Base-by-base conservation (phyloP, 2,888 invertebrate species). In the Brachyopa scutellaris region DNA sequence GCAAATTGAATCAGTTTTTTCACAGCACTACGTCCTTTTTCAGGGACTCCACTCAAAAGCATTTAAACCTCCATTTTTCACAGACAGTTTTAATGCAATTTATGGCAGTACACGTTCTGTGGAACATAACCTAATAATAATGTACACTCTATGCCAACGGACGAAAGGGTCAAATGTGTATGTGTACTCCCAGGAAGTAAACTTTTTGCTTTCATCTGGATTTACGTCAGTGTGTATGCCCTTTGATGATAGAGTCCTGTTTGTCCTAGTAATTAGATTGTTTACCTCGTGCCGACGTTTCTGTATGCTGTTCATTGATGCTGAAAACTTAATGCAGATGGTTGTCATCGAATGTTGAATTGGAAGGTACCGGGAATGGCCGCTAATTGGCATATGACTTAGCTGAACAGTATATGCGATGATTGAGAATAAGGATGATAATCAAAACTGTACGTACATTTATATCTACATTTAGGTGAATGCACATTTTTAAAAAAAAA, bases 181-280 rank as follows among this genome's bases (percentile, higher is more conserved):
- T 38, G 70, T 61, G 29, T 40, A 21, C n/a, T n/a, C n/a, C n/a
- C n/a, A n/a, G 26, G 26, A 3, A 26, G 6, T 3, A 26, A 26
- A 26, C 26, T 26, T 26, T 26, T 26, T 3, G 26, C n/a, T n/a
- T n/a, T n/a, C n/a, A n/a, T n/a, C n/a, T n/a, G n/a, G n/a, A n/a
- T n/a, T n/a, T n/a, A 26, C 26, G 6, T 3, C 26, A 26, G 33
- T 62, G 57, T 61, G 5, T 45, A 36, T 29, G 76, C 45, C 80
- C 76, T 80, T 80, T 77, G 77, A 82, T 77, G 82, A 72, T 66
- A 64, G 66, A 72, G 77, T 82, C 59, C 21, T 70, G 61, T 77
- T 82, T 82, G 61, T 66, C 15, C 23, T 66, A 61, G 82, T 47
- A 82, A 82, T 82, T 82, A 82, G 82, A 72, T 77, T 77, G 82